Evolutionary conservation across 2,113 vertebrate species (phyloP).

Genomic region (Electrona antarctica): DNA sequence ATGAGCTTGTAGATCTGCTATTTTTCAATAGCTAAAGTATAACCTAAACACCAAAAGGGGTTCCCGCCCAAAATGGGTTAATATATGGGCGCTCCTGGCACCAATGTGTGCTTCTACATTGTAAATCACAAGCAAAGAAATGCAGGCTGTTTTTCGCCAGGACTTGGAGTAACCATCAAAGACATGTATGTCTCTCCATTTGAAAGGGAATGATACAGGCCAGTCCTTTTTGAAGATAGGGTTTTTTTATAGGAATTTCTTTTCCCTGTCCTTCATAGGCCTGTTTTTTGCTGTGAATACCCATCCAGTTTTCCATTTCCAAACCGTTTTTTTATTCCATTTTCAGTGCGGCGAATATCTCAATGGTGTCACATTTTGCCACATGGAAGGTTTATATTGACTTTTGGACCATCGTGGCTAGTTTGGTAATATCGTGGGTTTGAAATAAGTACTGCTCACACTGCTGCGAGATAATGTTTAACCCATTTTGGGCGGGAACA

Average conservation of each 20-base stretch:
- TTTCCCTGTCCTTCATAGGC: not conserved
- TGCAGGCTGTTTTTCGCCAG: constrained; percentile 1
- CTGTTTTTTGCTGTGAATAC: not conserved
- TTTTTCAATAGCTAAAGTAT: no score
- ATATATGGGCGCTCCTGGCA: not conserved
- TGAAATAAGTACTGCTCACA: not conserved
- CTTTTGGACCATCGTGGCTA: not conserved
- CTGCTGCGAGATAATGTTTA: not conserved
- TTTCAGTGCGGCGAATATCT: not conserved
- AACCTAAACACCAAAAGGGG: no score
- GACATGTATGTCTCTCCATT: not conserved
- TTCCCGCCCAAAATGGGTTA: no score
- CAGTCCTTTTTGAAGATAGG: not conserved
- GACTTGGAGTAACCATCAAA: constrained; percentile 11
- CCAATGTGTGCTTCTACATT: not conserved
- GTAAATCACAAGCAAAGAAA: constrained; percentile 11
- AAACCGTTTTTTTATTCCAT: not conserved
- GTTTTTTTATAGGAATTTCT: not conserved
- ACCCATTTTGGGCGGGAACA: no score
- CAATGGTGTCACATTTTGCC: not conserved
- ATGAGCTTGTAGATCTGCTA: no score
- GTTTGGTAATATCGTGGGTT: not conserved
- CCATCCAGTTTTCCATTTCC: not conserved
- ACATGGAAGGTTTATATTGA: not conserved
- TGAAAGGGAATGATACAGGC: not conserved